Evolutionary conservation across 2,888 invertebrate genomes (phyloP), one percentile per base, ranked within the genome.

Genomic region (Apodemia duryi): DNA sequence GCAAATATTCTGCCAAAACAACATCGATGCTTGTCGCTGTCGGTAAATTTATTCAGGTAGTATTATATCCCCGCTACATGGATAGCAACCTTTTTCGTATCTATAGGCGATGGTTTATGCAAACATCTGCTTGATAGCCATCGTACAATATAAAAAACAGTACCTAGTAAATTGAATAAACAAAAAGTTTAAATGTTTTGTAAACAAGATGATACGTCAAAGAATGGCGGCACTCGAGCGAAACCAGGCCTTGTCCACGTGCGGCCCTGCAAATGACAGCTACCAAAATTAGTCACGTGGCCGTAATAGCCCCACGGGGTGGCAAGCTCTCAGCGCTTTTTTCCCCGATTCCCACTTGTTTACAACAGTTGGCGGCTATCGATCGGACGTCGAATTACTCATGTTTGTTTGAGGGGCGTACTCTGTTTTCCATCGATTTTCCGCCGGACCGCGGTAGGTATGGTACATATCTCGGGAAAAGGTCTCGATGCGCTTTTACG

Each of bases 221-320:
- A 46, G 60, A 60, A 49, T 49, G 64, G 61, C 64, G 13, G 35
- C 49, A 21, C 61, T 61, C 61, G 64, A 46, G 70, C 70, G 67
- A 60, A 65, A 66, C 65, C 65, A 67, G 72, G 63, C 65, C 70
- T 71, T 66, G 75, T 73, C 83, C 88, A 86, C 89, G 88, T 86
- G 87, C 79, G 75, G 73, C 69, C 74, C 87, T 92, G 92, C 75
- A 72, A 73, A 77, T 91, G 92, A 92, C 92, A 91, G 92, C 84
- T 87, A 84, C 83, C 85, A 75, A 89, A 91, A 91, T 91, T 84
- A 88, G 90, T 89, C 91, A 90, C 91, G 91, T 91, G 91, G 84
- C 88, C 79, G 80, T 77, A 88, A 88, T 87, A 85, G 88, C 83
- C 81, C 79, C 79, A 73, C 82, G 83, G 83, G 86, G 85, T 82